Conservation (phyloP, 1,140 invertebrate genomes). For the Battus philenor region DNA sequence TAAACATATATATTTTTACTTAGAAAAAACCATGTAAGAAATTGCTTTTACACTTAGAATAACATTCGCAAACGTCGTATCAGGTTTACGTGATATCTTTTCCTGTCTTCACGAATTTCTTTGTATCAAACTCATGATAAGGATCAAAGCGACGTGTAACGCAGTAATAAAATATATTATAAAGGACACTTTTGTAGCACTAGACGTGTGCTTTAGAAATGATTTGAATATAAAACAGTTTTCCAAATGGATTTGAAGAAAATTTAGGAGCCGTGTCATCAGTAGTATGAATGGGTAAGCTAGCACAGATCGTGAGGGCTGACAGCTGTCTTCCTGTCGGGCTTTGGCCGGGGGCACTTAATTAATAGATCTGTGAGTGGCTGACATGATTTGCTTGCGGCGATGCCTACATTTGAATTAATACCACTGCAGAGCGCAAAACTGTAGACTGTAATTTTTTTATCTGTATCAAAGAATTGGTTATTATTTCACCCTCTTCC, state of each 20-base stretch:
- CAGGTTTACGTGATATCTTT: conserved; percentile 40
- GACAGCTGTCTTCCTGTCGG: conserved; percentile 37
- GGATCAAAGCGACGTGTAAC: conserved; percentile 42
- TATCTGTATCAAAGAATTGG: no score
- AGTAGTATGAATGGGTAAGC: conserved; percentile 18
- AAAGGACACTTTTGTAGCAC: conserved; percentile 18
- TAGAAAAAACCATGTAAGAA: no score
- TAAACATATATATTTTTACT: no score
- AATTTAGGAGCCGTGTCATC: conserved; percentile 19
- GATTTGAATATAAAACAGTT: no score
- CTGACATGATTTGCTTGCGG: conserved; percentile 17
- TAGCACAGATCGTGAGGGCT: conserved; percentile 9
- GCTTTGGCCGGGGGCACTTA: conserved; percentile 31
- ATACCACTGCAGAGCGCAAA: no score
- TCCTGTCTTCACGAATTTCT: conserved; percentile 36
- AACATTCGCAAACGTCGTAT: conserved; percentile 32
- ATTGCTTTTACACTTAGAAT: no score
- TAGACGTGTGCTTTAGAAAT: no score
- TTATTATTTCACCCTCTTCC: no score
- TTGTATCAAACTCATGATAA: conserved; percentile 39
- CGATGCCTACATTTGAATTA: no score
- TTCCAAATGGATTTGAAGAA: not conserved
- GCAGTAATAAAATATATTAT: conserved; percentile 26
- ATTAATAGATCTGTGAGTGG: conserved; percentile 37
- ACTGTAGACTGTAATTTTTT: no score